These are phyloP conservation scores for Sinosuthora webbiana DNA, from an alignment of 2,113 vertebrate genomes.

Conservation along the genomic window DNA sequence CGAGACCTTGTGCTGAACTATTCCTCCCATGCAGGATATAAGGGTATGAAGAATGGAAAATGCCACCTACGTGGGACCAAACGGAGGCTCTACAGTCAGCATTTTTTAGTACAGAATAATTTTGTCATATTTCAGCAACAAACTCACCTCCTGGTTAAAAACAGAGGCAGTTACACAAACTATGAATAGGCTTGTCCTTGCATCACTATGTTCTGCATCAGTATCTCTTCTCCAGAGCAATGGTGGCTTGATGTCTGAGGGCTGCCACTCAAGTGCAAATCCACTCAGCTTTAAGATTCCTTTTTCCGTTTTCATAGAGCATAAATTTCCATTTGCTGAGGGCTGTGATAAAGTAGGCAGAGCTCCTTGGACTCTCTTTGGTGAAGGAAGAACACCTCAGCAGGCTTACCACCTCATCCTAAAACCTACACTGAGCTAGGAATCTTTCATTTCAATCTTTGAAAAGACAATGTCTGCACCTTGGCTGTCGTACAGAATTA, in stretches of 20 bases:
- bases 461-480: background rate
- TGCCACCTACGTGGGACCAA: accelerated
- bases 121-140: background rate
- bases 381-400: background rate
- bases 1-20: background rate
- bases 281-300: background rate
- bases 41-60: background rate
- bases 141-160: background rate
- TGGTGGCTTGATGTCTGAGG: background rate
- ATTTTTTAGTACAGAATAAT: background rate
- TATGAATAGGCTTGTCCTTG: background rate
- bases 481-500: background rate
- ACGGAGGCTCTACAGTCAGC: background rate
- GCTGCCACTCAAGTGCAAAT: background rate
- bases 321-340: background rate
- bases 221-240: background rate
- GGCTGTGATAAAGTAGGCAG: background rate
- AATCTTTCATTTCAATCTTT: background rate
- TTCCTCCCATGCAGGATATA: background rate
- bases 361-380: background rate
- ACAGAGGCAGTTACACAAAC: background rate
- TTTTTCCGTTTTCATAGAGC: background rate
- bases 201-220: background rate
- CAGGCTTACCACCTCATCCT: background rate
- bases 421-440: background rate